Conservation (phyloP, 2,888 invertebrate genomes). For the Lapara coniferarum region DNA sequence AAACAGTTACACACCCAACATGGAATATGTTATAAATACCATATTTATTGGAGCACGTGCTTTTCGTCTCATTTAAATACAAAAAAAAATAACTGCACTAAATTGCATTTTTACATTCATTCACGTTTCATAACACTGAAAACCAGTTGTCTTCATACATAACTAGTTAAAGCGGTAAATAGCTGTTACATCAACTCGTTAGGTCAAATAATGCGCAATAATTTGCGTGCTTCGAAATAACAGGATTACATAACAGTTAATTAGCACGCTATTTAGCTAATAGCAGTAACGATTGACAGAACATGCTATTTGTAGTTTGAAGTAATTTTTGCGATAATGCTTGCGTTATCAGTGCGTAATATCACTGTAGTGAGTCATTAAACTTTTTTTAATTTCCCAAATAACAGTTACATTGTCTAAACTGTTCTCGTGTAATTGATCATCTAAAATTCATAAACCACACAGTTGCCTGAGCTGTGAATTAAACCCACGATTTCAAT, state of each 20-base stretch:
- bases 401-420: background rate
- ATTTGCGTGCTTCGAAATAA: background rate
- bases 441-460: too few relatives aligned
- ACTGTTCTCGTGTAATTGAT: too few relatives aligned
- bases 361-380: background rate
- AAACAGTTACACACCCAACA: too few relatives aligned
- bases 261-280: slow-evolving; percentile 36
- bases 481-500: too few relatives aligned
- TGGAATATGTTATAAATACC: too few relatives aligned
- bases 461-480: too few relatives aligned
- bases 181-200: slow-evolving; percentile 7
- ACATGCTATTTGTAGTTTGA: background rate
- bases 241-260: slow-evolving; percentile 27
- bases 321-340: background rate
- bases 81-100: too few relatives aligned
- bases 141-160: background rate
- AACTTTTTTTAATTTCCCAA: background rate
- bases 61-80: too few relatives aligned
- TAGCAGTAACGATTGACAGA: background rate
- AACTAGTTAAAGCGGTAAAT: background rate
- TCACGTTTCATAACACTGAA: background rate
- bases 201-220: background rate
- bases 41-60: too few relatives aligned
- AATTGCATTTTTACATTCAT: too few relatives aligned
- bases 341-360: background rate